These are phyloP conservation scores for Malurus leucopterus DNA, from an alignment of 2,797 vertebrate species.

Conservation along the genomic window DNA sequence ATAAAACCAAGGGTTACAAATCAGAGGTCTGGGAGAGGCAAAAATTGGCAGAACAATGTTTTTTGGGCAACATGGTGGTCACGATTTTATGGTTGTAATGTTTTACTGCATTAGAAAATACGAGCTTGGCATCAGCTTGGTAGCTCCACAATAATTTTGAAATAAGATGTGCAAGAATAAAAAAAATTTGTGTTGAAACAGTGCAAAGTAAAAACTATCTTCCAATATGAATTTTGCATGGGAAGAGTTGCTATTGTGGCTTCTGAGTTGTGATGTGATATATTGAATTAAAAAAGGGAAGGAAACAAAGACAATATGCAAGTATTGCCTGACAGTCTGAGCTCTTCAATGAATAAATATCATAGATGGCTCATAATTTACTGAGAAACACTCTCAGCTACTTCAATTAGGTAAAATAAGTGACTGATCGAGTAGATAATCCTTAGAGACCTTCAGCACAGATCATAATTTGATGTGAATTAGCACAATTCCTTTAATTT, in stretches of 20 bases:
- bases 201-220: background rate
- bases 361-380: background rate
- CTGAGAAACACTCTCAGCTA: background rate
- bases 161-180: background rate
- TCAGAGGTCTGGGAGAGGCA: background rate
- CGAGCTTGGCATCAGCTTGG: background rate
- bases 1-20: background rate
- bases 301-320: background rate
- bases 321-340: background rate
- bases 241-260: background rate
- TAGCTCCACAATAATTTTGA: background rate
- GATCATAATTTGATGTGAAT: slow-evolving; percentile 25
- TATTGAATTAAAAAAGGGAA: background rate
- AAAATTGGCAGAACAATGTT: background rate
- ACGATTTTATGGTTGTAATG: background rate
- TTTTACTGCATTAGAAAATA: background rate
- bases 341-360: slow-evolving; percentile 19
- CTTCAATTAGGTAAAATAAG: slow-evolving; percentile 41
- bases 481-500: slow-evolving; percentile 5
- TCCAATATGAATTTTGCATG: background rate
- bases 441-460: background rate
- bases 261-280: background rate
- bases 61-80: background rate
- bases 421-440: background rate
- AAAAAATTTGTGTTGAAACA: background rate